phyloP scores from a whole-genome alignment of 2,113 vertebrate genomes.

The Carassius carassius region DNA sequence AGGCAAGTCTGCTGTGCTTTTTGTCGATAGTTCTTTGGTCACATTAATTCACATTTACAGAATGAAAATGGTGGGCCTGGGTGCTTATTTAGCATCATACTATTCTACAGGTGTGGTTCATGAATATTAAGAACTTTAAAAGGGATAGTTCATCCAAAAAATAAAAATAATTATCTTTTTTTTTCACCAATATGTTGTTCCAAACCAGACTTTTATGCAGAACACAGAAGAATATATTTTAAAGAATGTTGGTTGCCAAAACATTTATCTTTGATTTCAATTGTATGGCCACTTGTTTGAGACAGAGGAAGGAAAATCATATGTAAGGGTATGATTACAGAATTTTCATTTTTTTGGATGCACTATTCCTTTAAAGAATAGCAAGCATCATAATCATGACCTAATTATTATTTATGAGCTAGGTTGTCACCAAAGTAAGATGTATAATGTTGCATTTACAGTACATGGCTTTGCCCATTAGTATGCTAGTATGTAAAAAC shows the following conservation, averaged over 20 bases:
- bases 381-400: not conserved
- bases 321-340: not conserved
- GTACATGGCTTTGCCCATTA: not conserved
- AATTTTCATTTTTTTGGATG: not conserved
- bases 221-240: not conserved
- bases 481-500: not conserved
- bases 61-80: not conserved
- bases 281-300: too few relatives aligned
- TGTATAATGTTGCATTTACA: not conserved
- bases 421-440: not conserved
- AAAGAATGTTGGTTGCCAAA: not conserved
- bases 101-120: not conserved
- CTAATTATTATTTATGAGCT: not conserved
- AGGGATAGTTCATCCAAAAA: not conserved
- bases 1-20: slow-evolving; percentile 15
- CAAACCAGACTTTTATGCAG: not conserved
- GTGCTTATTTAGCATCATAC: not conserved
- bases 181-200: not conserved
- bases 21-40: not conserved
- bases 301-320: too few relatives aligned
- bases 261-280: not conserved
- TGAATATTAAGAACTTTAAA: slow-evolving; percentile 5
- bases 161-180: too few relatives aligned
- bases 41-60: slow-evolving; percentile 1
- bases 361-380: not conserved